phyloP scores from a whole-genome alignment of 2,113 vertebrate species.

The Poicephalus gulielmi region DNA sequence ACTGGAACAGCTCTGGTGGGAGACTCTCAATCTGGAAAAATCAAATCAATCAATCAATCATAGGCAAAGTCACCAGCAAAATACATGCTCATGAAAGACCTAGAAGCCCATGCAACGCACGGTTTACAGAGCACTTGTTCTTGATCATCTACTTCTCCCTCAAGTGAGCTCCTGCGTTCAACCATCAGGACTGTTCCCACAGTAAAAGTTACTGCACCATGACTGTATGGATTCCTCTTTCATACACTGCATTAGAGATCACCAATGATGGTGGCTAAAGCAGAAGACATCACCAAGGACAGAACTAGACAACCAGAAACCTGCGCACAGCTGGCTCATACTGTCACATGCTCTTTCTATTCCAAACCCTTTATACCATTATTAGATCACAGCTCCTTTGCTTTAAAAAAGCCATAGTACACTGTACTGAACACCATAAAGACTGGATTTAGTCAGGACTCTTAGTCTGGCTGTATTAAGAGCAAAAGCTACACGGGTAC shows the following conservation, averaged over 20 bases:
- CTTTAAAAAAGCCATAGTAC: background rate
- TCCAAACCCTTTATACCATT: background rate
- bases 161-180: background rate
- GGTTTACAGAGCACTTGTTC: background rate
- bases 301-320: background rate
- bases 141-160: background rate
- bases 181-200: background rate
- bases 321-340: background rate
- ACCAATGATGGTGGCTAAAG: background rate
- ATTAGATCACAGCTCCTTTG: background rate
- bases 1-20: slow-evolving; percentile 95
- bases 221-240: background rate
- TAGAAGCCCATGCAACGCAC: background rate
- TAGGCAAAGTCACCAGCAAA: background rate
- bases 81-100: background rate
- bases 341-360: background rate
- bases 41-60: background rate
- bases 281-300: background rate
- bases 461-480: background rate
- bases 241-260: background rate
- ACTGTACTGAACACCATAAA: background rate
- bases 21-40: slow-evolving; percentile 87
- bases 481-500: background rate
- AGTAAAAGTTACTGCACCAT: background rate
- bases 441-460: background rate